These are phyloP conservation scores for Crematogaster levior DNA, from an alignment of 2,888 invertebrate species.

Conservation along the genomic window DNA sequence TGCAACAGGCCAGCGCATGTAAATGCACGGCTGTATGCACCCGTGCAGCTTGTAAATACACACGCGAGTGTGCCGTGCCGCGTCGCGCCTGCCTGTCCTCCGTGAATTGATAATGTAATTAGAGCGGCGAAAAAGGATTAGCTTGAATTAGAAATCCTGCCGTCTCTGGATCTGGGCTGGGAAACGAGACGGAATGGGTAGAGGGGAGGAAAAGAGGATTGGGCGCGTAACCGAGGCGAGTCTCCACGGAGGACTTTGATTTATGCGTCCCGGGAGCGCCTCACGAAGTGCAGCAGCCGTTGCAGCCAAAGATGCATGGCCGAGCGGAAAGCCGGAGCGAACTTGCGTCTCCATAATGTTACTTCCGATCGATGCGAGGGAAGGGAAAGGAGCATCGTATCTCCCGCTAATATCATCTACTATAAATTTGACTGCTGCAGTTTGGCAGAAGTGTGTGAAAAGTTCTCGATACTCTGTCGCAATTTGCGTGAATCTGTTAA, in stretches of 20 bases:
- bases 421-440: constrained; percentile 9
- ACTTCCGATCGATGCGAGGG: constrained; percentile 63
- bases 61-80: constrained; percentile 37
- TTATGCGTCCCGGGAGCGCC: constrained; percentile 82
- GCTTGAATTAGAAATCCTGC: constrained; percentile 81
- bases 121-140: constrained; percentile 80
- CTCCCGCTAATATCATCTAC: constrained; percentile 7
- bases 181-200: constrained; percentile 1
- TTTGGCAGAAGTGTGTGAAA: background rate
- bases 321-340: constrained; percentile 62
- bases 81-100: constrained; percentile 57
- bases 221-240: constrained; percentile 69
- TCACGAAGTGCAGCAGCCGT: constrained; percentile 74
- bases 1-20: constrained; percentile 74
- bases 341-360: constrained; percentile 73
- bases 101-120: constrained; percentile 82
- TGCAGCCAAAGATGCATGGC: constrained; percentile 77
- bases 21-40: constrained; percentile 65
- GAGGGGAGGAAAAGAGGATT: constrained; percentile 49
- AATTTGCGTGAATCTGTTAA: background rate
- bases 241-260: constrained; percentile 81
- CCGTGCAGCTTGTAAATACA: constrained; percentile 50
- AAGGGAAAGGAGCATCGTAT: background rate
- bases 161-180: constrained; percentile 56
- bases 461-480: background rate